Conservation (phyloP, 2,113 vertebrate genomes). For the Symphodus melops region DNA sequence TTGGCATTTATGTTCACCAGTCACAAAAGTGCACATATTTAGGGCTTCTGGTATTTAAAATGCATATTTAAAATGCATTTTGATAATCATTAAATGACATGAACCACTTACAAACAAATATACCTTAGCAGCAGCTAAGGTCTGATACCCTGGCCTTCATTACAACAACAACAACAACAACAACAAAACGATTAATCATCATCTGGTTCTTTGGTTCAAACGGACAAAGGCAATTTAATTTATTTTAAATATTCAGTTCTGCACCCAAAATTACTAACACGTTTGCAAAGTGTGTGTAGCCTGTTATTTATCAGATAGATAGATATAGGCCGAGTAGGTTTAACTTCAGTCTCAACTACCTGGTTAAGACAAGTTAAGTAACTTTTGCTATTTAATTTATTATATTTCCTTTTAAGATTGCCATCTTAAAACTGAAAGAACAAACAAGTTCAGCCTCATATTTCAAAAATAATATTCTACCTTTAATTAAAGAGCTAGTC, state of each 20-base stretch:
- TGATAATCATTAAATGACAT: background rate
- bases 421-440: too few relatives aligned
- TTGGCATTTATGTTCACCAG: background rate
- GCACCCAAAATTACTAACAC: background rate
- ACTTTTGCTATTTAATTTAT: too few relatives aligned
- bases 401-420: too few relatives aligned
- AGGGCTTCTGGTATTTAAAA: background rate
- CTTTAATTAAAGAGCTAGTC: too few relatives aligned
- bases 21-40: background rate
- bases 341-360: too few relatives aligned
- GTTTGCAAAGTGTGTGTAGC: background rate
- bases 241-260: background rate
- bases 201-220: background rate
- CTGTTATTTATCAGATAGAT: too few relatives aligned
- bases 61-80: background rate
- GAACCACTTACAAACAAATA: background rate
- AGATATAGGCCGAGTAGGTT: background rate
- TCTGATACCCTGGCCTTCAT: too few relatives aligned
- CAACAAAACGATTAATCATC: too few relatives aligned
- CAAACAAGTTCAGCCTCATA: too few relatives aligned
- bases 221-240: background rate
- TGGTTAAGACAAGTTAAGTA: too few relatives aligned
- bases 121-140: background rate
- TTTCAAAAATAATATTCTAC: too few relatives aligned
- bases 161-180: too few relatives aligned